Base-by-base conservation (phyloP, 1,140 invertebrate species). In the Wasmannia auropunctata region DNA sequence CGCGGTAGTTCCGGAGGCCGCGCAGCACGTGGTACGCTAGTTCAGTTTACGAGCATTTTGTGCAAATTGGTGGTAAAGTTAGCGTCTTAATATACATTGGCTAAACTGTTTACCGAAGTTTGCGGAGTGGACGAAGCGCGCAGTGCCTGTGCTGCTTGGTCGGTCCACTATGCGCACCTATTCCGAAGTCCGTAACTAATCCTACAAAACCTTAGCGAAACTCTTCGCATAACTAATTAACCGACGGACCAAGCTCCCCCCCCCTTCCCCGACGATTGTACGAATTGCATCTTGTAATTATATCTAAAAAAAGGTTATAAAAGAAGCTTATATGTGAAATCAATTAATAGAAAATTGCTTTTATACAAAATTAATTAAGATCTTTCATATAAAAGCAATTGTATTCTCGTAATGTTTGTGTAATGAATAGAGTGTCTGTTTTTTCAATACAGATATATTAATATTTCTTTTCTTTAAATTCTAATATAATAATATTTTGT, bases 21-120 rank as follows among this genome's bases (percentile, higher is more conserved):
- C 51, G 72, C 77, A 86, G 58, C 69, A 76, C 70, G 76, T 77
- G 85, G 56, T 49, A 72, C 70, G 56, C 56, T 58, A 67, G 67
- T 60, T 87, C 87, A 86, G 72, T 90, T 91, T 90, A 91, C 90
- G 84, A 86, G 70, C 90, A 90, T 84, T 91, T 90, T 91, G 89
- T 88, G 88, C 63, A 91, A 91, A 91, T 91, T 91, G 88, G 86
- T 88, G 89, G 90, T 80, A 85, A 91, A 91, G 90, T 91, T 91
- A 86, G 89, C 87, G 89, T 91, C 90, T 91, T 91, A 90, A 91
- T 91, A 91, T 90, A 90, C 89, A 90, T 91, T 90, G 89, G 89
- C 80, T 90, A 91, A 91, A 91, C 89, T 91, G 90, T 91, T 91
- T 86, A 84, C 34, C 60, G 62, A 91, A 91, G 89, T 90, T 91